Evolutionary conservation across 2,113 vertebrate genomes (phyloP), one percentile per base, ranked within the genome.

Genomic region (Gymnorhina tibicen): DNA sequence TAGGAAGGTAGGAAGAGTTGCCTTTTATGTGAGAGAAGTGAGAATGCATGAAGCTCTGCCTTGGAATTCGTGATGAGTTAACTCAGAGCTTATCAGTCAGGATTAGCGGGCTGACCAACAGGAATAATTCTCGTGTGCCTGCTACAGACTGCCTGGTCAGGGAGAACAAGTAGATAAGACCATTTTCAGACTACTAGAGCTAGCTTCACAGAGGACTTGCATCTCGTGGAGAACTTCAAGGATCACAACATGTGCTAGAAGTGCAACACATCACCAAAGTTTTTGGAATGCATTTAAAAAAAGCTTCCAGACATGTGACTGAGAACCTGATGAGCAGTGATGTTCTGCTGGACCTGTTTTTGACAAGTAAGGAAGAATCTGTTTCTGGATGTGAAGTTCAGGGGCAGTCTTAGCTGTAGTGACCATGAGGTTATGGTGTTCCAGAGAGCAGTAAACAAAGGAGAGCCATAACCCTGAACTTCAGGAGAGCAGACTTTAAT

Each of bases 251-350:
- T 42, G 30, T 64, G 5, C 56, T 47, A 33, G 24, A 55, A 24
- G 7, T 0, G 0, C 23, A 80, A 32, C 9, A 42, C 13, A 70
- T 42, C 30, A 16, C 9, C 23, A 33, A 44, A 2, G 17, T 24
- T 30, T 74, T 39, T 42, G 21, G 20, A 70, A 13, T 35, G 9
- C 11, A 11, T 37, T 80, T 85, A 16, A 14, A 72, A 42, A 6
- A 26, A 21, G 10, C 8, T 72, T 89, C 22, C 47, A 76, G 46
- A 62, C 5, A 10, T 16, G 26, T 41, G 33, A 22, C 10, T 50
- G 35, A 77, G 33, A 67, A 50, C 2, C 2, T 67, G 19, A 62
- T 35, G 18, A 85, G 4, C 13, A 24, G 2, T 24, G 23, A 42
- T 27, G 42, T 22, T 85, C 46, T 76, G 32, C 11, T 56, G 16